Percentiles rank a stretch among this genome's conserved stretches.
Conservation (phyloP, 2,888 invertebrate genomes). For the Epistrophe eligans region DNA sequence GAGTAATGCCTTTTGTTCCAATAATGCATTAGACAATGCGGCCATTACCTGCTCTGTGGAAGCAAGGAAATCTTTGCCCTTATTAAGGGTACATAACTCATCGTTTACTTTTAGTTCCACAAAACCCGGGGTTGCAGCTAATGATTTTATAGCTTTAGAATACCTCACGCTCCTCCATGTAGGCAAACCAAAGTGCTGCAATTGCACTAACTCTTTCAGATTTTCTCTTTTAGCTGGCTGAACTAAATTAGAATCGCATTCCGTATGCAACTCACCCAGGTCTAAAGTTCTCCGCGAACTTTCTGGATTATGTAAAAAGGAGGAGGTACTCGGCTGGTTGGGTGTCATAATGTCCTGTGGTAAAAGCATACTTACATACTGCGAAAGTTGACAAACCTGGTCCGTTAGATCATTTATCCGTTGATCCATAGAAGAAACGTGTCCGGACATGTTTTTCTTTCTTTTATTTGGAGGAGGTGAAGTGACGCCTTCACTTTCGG, state of each 20-base stretch:
- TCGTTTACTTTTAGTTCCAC: conserved; percentile 31
- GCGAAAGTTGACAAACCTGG: not conserved
- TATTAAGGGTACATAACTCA: conserved; percentile 30
- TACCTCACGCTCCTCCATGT: conserved; percentile 33
- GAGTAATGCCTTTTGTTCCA: conserved; percentile 33
- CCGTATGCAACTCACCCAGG: too few relatives aligned
- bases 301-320: conserved; percentile 19
- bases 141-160: conserved; percentile 29
- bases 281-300: conserved; percentile 26
- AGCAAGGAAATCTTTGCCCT: conserved; percentile 27
- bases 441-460: conserved; percentile 14
- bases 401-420: not conserved
- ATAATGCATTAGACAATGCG: conserved; percentile 13
- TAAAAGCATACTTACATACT: conserved; percentile 1
- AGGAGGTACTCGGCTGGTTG: conserved; percentile 9
- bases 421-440: not conserved
- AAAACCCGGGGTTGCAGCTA: conserved; percentile 28
- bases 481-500: not conserved
- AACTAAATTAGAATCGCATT: not conserved
- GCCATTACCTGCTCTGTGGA: conserved; percentile 43
- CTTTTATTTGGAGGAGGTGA: conserved; percentile 7
- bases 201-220: too few relatives aligned
- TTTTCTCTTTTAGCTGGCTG: not conserved
- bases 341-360: not conserved
- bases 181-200: not conserved